These are phyloP conservation scores for Apostichopus californicus DNA, from an alignment of 35 echinoderm and acorn worm species.

Conservation along the genomic window DNA sequence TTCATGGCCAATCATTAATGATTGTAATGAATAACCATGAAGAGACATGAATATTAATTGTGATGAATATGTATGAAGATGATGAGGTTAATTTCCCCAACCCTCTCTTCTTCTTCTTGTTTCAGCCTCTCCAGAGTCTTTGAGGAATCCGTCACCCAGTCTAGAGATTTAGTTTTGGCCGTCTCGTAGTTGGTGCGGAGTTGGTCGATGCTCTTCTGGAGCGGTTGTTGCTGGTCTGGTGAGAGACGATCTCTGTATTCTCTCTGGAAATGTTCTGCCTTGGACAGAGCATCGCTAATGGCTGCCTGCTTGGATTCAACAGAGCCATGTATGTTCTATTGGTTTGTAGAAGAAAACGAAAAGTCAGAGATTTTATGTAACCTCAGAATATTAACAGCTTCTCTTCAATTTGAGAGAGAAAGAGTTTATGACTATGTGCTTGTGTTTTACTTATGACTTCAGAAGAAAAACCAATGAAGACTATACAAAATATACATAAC, in stretches of 20 bases:
- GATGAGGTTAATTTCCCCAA: slow-evolving; percentile 68
- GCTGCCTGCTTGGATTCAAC: slow-evolving; percentile 78
- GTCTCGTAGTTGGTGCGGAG: slow-evolving; percentile 76
- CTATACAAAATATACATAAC: too few relatives aligned
- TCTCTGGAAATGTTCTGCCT: slow-evolving; percentile 86
- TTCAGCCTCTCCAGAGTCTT: slow-evolving; percentile 67
- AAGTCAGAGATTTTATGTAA: neutral
- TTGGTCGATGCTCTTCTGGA: slow-evolving; percentile 78
- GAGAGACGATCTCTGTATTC: slow-evolving; percentile 71
- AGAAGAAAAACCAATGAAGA: too few relatives aligned
- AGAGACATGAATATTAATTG: neutral
- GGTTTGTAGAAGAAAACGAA: neutral
- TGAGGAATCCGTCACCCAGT: slow-evolving; percentile 68
- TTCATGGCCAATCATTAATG: slow-evolving; percentile 2
- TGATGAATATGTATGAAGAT: slow-evolving; percentile 48
- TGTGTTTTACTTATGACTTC: too few relatives aligned
- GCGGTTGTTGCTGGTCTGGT: slow-evolving; percentile 73
- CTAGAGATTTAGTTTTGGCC: slow-evolving; percentile 64
- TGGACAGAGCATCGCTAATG: slow-evolving; percentile 82
- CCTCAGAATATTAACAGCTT: neutral
- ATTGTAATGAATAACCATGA: slow-evolving; percentile 21
- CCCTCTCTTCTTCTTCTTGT: slow-evolving; percentile 88
- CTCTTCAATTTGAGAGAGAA: neutral
- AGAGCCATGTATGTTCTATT: slow-evolving; percentile 54
- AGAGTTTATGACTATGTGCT: too few relatives aligned